Base-by-base conservation (phyloP, 2,797 vertebrate species). In the Carcharodon carcharias region DNA sequence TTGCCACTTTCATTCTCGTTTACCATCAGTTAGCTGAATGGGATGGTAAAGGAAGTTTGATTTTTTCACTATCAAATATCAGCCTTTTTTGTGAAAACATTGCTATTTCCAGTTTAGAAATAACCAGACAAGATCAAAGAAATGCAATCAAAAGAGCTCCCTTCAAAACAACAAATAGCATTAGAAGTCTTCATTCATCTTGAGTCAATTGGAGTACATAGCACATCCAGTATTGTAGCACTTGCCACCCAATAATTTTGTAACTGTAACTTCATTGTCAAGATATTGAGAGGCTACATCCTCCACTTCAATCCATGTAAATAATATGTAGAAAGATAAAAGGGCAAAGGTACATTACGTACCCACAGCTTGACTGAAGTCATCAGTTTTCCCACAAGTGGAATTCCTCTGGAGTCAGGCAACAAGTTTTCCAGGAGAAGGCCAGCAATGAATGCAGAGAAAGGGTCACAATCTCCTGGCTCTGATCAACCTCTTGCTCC, bases 361-460 rank as follows among this genome's bases (percentile, higher is more conserved):
- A 40, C 61, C 61, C 91, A 45, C 91, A 93, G 63, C 61, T 93
- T n/a, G 45, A 4, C 61, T 93, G 23, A 93, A 93, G 91, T 67
- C 40, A 45, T 67, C 91, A 67, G 91, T 67, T 93, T 93, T 65
- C 91, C 91, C 91, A 65, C 40, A 50, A 85, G 63, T 67, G 91
- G 91, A 93, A 65, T 67, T 93, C 67, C 23, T 67, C 61, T 65
- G 91, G 91, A 93, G 91, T 61, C 91, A 93, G 91, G 61, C 61
- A 93, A 67, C 16, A 65, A 61, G 91, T 67, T 65, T 93, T 93
- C 26, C n/a, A 45, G 91, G n/a, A 40, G 7, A 61, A 40, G 91
- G 61, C 91, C n/a, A 67, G 91, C 91, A 65, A 26, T 93, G 18
- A 93, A 40, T 93, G n/a, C 45, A 93, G 91, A 67, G 63, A 35